These are phyloP conservation scores for Cheilosia variabilis DNA, from an alignment of 2,888 invertebrate species.

Conservation along the genomic window DNA sequence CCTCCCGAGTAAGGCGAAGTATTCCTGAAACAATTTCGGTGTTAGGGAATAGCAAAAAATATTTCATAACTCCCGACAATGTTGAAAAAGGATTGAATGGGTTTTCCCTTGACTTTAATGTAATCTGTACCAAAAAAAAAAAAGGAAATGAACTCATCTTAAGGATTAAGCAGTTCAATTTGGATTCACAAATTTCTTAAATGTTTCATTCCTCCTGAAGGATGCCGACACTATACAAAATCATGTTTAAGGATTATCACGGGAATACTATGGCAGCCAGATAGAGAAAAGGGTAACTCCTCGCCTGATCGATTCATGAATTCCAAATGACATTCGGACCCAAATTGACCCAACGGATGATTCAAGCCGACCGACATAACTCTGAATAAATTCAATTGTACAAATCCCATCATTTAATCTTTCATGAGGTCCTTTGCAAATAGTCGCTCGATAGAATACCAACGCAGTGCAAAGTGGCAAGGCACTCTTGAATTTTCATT, in stretches of 20 bases:
- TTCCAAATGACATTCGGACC: constrained; percentile 64
- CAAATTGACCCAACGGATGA: constrained; percentile 60
- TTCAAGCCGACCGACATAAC: constrained; percentile 23
- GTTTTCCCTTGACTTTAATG: constrained; percentile 6
- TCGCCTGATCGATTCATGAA: constrained; percentile 67
- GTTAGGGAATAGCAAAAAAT: neutral
- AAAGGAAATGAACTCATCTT: neutral
- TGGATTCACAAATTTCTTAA: constrained; percentile 69
- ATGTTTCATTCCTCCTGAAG: constrained; percentile 59
- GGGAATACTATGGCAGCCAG: constrained; percentile 20
- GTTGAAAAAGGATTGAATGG: constrained; percentile 38
- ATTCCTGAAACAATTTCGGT: neutral
- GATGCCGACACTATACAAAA: constrained; percentile 32
- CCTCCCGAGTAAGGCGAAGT: constrained; percentile 2
- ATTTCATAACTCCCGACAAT: constrained; percentile 22
- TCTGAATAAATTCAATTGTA: constrained; percentile 67
- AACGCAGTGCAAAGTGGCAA: neutral
- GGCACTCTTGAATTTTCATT: constrained; percentile 44
- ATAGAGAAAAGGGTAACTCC: constrained; percentile 12
- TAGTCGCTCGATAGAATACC: constrained; percentile 31
- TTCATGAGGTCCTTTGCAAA: constrained; percentile 53
- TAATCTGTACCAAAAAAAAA: constrained; percentile 13
- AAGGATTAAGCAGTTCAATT: constrained; percentile 26
- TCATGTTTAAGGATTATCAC: constrained; percentile 60
- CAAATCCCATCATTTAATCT: constrained; percentile 62